phyloP scores from a whole-genome alignment of 2,797 vertebrate genomes.

The Chrosomus eos region DNA sequence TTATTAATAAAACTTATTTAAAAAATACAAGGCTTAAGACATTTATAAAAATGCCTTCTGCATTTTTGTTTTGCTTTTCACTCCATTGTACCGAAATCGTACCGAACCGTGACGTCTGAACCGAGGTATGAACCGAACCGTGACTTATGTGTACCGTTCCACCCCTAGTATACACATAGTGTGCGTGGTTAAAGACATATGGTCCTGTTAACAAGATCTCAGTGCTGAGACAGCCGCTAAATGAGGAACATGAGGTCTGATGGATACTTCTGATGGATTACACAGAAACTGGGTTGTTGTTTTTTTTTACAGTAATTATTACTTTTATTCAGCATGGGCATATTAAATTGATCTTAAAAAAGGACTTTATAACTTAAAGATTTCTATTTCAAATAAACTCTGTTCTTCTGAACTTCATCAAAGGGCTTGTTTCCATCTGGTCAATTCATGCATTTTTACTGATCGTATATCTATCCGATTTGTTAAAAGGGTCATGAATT shows the following conservation, averaged over 20 bases:
- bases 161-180: too few relatives aligned
- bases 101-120: too few relatives aligned
- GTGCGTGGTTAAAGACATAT: not conserved
- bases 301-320: not conserved
- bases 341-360: not conserved
- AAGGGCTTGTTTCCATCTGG: not conserved
- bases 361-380: not conserved
- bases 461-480: not conserved
- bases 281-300: not conserved
- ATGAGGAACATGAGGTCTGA: slow-evolving; percentile 4
- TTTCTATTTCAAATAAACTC: not conserved
- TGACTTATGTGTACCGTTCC: too few relatives aligned
- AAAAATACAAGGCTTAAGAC: too few relatives aligned
- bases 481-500: not conserved
- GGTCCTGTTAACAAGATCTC: slow-evolving; percentile 7
- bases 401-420: not conserved
- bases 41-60: too few relatives aligned
- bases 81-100: too few relatives aligned
- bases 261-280: not conserved
- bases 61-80: too few relatives aligned
- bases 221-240: slow-evolving; percentile 20
- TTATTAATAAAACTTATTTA: too few relatives aligned
- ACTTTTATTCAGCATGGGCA: not conserved
- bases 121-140: too few relatives aligned
- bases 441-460: not conserved